phyloP scores from a whole-genome alignment of 2,888 invertebrate genomes.

The Cryptus armator region DNA sequence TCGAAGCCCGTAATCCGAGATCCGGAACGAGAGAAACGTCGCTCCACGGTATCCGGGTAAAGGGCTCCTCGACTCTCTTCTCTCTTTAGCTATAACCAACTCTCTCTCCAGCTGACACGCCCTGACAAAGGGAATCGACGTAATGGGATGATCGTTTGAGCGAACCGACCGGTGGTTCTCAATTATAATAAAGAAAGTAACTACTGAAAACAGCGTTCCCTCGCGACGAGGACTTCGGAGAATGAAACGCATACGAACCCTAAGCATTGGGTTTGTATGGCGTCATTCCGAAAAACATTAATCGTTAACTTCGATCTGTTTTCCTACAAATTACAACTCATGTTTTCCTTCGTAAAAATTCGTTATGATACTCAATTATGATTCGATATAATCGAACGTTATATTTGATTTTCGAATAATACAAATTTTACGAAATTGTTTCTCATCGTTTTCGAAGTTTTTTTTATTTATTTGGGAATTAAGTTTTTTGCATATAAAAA shows the following conservation, averaged over 20 bases:
- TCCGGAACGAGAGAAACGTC: slow-evolving; percentile 73
- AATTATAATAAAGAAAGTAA: slow-evolving; percentile 1
- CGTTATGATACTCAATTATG: too few relatives aligned
- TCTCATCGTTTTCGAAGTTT: too few relatives aligned
- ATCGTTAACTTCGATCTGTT: neutral
- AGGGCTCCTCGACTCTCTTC: slow-evolving; percentile 40
- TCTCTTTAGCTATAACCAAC: slow-evolving; percentile 67
- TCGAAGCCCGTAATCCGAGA: slow-evolving; percentile 72
- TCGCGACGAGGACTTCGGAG: neutral
- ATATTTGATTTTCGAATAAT: too few relatives aligned
- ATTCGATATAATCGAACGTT: too few relatives aligned
- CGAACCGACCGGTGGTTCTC: neutral
- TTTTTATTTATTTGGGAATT: too few relatives aligned
- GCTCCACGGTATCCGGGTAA: slow-evolving; percentile 40
- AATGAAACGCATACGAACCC: neutral
- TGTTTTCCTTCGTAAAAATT: too few relatives aligned
- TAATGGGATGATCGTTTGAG: slow-evolving; percentile 67
- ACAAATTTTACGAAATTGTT: too few relatives aligned
- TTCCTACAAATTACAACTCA: neutral
- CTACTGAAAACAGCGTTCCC: neutral
- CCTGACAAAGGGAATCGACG: slow-evolving; percentile 75
- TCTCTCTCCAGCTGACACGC: slow-evolving; percentile 66
- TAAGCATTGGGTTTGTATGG: neutral
- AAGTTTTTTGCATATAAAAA: too few relatives aligned
- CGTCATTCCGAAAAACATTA: too few relatives aligned